Percentiles rank a stretch among this genome's conserved stretches.
phyloP scores from a whole-genome alignment of 2,797 vertebrate species.

The Chaetophractus vellerosus region DNA sequence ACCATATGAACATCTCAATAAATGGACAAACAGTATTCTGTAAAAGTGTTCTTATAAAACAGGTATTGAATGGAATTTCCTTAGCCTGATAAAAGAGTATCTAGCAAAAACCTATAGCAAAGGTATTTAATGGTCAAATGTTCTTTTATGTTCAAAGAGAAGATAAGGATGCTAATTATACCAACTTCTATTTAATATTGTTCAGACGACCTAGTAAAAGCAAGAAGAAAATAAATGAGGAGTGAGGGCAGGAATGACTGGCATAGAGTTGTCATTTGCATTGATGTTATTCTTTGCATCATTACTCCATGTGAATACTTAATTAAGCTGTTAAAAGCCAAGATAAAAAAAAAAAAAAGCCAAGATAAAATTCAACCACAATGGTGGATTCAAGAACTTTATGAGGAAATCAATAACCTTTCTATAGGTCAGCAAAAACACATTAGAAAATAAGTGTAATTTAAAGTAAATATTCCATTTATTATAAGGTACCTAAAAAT shows the following conservation, averaged over 20 bases:
- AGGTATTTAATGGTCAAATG: not conserved
- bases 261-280: not conserved
- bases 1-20: not conserved
- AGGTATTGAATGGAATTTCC: not conserved
- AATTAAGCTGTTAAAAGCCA: not conserved
- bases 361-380: not conserved
- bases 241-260: too few relatives aligned
- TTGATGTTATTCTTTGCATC: not conserved
- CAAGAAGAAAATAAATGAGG: not conserved
- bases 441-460: not conserved
- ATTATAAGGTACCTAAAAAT: not conserved
- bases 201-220: not conserved
- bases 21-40: not conserved
- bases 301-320: not conserved
- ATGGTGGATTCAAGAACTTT: not conserved
- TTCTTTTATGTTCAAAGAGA: not conserved
- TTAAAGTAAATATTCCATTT: not conserved
- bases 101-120: not conserved
- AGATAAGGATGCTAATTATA: not conserved
- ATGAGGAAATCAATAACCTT: not conserved
- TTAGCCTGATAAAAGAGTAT: not conserved
- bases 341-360: not conserved
- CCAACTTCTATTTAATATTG: not conserved
- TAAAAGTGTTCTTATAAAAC: not conserved
- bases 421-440: not conserved